phyloP scores from a whole-genome alignment of 1,140 invertebrate genomes.

The Bilobella aurantiaca region DNA sequence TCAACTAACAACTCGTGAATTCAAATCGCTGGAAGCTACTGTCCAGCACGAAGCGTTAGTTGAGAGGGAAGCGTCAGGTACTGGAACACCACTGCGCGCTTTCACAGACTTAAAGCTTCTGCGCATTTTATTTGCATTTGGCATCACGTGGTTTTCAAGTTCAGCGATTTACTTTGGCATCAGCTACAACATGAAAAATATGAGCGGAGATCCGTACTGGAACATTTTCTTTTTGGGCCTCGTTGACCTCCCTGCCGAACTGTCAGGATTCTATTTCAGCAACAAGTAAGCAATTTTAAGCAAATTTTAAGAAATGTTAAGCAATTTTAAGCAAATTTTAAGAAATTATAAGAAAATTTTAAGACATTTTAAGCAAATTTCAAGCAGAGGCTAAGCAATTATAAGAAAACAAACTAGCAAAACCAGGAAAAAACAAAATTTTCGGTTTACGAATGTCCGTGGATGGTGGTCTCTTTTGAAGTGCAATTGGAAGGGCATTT shows the following conservation, averaged over 20 bases:
- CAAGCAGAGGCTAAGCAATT: neutral
- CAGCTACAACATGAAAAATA: slow-evolving; percentile 21
- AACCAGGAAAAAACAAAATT: too few relatives aligned
- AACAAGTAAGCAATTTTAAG: neutral
- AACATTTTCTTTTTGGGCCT: slow-evolving; percentile 20
- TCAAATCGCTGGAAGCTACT: slow-evolving; percentile 15
- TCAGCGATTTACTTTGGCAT: slow-evolving; percentile 15
- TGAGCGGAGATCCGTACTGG: slow-evolving; percentile 9
- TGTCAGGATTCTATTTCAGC: slow-evolving; percentile 7
- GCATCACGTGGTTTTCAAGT: slow-evolving; percentile 19
- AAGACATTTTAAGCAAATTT: too few relatives aligned
- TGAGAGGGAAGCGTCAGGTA: neutral
- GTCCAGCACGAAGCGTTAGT: neutral
- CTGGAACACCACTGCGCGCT: slow-evolving; percentile 16
- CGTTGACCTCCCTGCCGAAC: slow-evolving; percentile 1
- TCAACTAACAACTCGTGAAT: neutral
- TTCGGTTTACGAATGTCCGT: too few relatives aligned
- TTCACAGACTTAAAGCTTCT: slow-evolving; percentile 3
- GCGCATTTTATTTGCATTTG: neutral
- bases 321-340: too few relatives aligned
- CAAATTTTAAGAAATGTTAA: neutral
- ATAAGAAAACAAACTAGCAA: too few relatives aligned
- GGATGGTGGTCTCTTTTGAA: too few relatives aligned
- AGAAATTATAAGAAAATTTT: neutral
- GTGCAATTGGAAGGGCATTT: too few relatives aligned